Evolutionary conservation across 2,113 vertebrate genomes (phyloP), one percentile per base, ranked within the genome.

Genomic region (Falco punctatus): DNA sequence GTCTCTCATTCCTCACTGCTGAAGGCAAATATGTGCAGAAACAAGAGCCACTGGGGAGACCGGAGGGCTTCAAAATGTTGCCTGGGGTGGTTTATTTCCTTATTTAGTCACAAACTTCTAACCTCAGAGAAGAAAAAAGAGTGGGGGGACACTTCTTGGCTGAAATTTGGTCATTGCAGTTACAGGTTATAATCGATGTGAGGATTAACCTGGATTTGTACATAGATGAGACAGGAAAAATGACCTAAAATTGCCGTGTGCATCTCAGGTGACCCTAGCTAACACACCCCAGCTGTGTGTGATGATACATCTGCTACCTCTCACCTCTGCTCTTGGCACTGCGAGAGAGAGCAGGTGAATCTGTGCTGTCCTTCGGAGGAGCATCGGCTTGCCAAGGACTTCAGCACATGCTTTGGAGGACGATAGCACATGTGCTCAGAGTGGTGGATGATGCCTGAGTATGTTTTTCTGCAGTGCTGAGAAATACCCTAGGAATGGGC

Each of bases 131-230:
- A 27, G 26, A 81, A 42, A 62, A 69, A 5, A 6, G 8, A 6
- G 20, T 4, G 8, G 16, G 38, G 44, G 69, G 42, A 15, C 23
- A 20, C 10, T 10, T 58, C 71, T 22, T 1, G 0, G 40, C 42
- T 66, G 46, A 92, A 80, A 73, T 64, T 26, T 15, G 42, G 58
- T 27, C 62, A 28, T 49, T 21, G 3, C 14, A 11, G 21, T 35
- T 80, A 28, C 66, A 49, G 59, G 30, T 7, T 26, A 8, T 38
- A 66, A 85, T 18, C 57, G 38, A 2, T 5, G 15, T 0, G 0
- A 93, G 40, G 46, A 77, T 74, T 80, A 80, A 83, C 7, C 20
- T 0, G 4, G 61, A 55, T 49, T 66, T 86, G 51, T 61, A 40
- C 28, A 14, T 38, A 48, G 61, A 64, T 26, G 10, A 64, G 46